Evolutionary conservation across 2,113 vertebrate genomes (phyloP).

Genomic region (Labrus mixtus): DNA sequence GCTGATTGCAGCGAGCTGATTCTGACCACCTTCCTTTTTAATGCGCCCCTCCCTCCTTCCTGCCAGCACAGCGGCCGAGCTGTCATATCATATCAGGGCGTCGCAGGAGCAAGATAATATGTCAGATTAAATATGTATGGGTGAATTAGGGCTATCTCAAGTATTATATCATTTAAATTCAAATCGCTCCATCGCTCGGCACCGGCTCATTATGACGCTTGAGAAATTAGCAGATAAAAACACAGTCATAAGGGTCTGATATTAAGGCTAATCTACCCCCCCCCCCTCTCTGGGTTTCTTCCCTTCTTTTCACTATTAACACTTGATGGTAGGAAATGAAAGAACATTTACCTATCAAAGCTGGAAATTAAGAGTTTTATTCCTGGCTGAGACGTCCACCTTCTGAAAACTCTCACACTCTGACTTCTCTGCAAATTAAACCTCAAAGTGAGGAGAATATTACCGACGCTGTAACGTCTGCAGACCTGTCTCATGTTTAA

Average conservation of each 20-base stretch:
- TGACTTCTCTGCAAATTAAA: conserved; percentile 27
- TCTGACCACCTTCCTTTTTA: conserved; percentile 64
- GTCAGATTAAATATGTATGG: conserved; percentile 88
- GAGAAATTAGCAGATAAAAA: conserved; percentile 84
- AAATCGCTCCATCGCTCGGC: conserved; percentile 81
- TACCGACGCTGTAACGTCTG: conserved; percentile 22
- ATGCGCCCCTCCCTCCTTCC: conserved; percentile 42
- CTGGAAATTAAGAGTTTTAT: conserved; percentile 33
- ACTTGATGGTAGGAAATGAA: conserved; percentile 69
- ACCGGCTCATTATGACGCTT: conserved; percentile 80
- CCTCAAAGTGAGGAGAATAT: conserved; percentile 51
- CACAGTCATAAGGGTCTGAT: conserved; percentile 73
- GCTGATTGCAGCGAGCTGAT: conserved; percentile 60
- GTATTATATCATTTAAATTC: conserved; percentile 87
- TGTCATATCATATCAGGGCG: conserved; percentile 76
- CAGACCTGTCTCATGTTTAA: conserved; percentile 55
- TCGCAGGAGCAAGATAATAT: conserved; percentile 81
- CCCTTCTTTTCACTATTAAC: conserved; percentile 40
- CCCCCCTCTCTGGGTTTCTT: conserved; percentile 56
- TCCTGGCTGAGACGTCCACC: conserved; percentile 52
- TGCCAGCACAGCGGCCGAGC: conserved; percentile 59
- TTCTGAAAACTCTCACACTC: conserved; percentile 58
- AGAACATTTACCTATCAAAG: conserved; percentile 58
- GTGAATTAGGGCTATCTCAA: conserved; percentile 84
- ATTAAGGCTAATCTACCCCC: conserved; percentile 77